Evolutionary conservation across 2,888 invertebrate species (phyloP).

Genomic region (Invenusta paracnida): DNA sequence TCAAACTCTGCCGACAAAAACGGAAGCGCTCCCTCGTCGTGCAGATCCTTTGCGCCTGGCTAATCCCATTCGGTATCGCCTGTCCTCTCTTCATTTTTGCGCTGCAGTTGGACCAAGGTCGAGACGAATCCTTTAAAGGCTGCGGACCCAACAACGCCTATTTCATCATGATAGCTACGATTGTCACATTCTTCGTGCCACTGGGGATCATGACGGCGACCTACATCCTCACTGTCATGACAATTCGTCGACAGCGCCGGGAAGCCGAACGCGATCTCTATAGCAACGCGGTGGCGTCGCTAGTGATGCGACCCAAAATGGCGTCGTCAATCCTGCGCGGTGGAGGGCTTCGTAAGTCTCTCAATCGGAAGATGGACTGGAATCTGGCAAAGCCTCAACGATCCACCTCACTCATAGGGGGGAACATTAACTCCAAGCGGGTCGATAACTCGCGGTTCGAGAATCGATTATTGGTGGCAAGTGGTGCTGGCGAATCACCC

Average conservation of each 20-base stretch:
- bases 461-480: too few species aligned
- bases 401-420: not conserved
- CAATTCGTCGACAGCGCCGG: slow-evolving; percentile 45
- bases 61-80: slow-evolving; percentile 49
- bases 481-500: too few species aligned
- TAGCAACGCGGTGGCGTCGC: not conserved
- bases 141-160: slow-evolving; percentile 49
- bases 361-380: too few species aligned
- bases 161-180: slow-evolving; percentile 49
- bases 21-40: slow-evolving; percentile 46
- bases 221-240: slow-evolving; percentile 49
- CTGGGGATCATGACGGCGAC: slow-evolving; percentile 50
- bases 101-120: slow-evolving; percentile 38
- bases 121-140: slow-evolving; percentile 47
- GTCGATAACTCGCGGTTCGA: too few species aligned
- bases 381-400: not conserved
- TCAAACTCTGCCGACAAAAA: slow-evolving; percentile 47
- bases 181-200: slow-evolving; percentile 49
- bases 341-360: too few species aligned
- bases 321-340: too few species aligned
- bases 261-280: too few species aligned
- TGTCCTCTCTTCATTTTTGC: slow-evolving; percentile 49
- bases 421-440: too few species aligned
- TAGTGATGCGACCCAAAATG: too few species aligned
- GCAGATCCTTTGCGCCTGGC: slow-evolving; percentile 49